phyloP scores from a whole-genome alignment of 1,140 invertebrate genomes.

The Paramacrobiotus metropolitanus region DNA sequence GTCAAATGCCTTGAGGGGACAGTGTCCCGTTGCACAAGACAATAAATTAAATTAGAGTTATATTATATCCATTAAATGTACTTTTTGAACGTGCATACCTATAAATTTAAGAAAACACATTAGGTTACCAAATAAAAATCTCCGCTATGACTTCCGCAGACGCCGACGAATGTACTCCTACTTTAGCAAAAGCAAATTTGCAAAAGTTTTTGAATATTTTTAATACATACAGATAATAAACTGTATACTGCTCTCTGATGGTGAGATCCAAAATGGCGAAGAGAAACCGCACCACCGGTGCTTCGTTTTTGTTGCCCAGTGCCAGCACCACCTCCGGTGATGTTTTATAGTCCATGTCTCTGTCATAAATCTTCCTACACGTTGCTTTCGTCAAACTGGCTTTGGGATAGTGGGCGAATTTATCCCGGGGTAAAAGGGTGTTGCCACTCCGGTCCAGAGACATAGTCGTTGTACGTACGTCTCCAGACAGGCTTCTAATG shows the following conservation, averaged over 20 bases:
- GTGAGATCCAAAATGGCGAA: conserved; percentile 78
- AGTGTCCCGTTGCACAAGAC: too few species aligned
- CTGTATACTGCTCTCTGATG: conserved; percentile 55
- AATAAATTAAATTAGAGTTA: too few species aligned
- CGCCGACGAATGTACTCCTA: conserved; percentile 17
- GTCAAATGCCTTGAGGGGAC: too few species aligned
- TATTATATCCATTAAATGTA: too few species aligned
- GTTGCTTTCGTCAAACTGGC: conserved; percentile 66
- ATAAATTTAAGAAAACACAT: too few species aligned
- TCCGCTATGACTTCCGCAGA: conserved; percentile 90
- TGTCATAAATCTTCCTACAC: conserved; percentile 89
- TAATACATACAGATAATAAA: conserved; percentile 85
- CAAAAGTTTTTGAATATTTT: conserved; percentile 29
- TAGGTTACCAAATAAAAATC: conserved; percentile 96
- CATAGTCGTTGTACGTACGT: conserved; percentile 63
- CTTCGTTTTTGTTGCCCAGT: conserved; percentile 69
- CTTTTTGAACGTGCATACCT: too few species aligned
- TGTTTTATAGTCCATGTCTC: conserved; percentile 90
- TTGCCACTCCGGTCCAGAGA: conserved; percentile 82
- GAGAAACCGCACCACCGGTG: conserved; percentile 67
- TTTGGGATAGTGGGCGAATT: conserved; percentile 11
- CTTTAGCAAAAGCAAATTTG: too few species aligned
- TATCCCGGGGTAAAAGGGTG: conserved; percentile 68
- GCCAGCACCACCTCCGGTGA: conserved; percentile 84
- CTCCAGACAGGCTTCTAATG: not conserved